Base-by-base conservation (phyloP, 2,797 vertebrate genomes). In the Enteromius unitaeniatus region DNA sequence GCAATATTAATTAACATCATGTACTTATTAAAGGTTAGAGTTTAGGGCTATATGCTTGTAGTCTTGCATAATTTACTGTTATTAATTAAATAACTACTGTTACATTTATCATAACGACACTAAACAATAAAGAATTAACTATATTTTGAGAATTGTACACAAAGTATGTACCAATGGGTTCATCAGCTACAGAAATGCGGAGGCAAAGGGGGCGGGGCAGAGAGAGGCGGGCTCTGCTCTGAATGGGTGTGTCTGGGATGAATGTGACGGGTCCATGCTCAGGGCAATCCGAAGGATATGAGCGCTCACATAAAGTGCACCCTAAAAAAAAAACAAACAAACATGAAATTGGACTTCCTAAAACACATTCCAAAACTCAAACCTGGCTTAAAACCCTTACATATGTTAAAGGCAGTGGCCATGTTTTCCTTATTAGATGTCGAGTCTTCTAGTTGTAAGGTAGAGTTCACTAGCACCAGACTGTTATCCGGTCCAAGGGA, bases 231-330 rank as follows among this genome's bases (percentile, higher is more conserved):
- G 98, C 98, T 67, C 97, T 94, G 92, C 96, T 99, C 92, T 98
- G 97, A 78, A 99, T 97, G 0, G 97, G 98, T 3, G 94, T 92
- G 53, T 99, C 98, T 0, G 95, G 95, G 92, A 99, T 95, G 88
- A 99, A 99, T 69, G 97, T 99, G 92, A 99, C 97, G 0, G 98
- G 97, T 28, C 98, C 98, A 0, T 99, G 98, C 69, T 99, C 97
- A 0, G 98, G 98, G 87, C 98, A 99, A 92, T 98, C 97, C 0
- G 97, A 97, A 15, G 96, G 95, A 88, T 99, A 99, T 0, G 97
- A 98, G 87, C 96, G 96, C 91, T 99, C 97, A 90, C 98, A 99
- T 37, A 99, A 95, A 0, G 97, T 98, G 88, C 98, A 99, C 98
- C 98, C 98, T 99, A 49, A 95, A 90, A 21, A 92, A 88, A 95